Base-by-base conservation (phyloP, 2,888 invertebrate species). In the Drosophila anomalipes region DNA sequence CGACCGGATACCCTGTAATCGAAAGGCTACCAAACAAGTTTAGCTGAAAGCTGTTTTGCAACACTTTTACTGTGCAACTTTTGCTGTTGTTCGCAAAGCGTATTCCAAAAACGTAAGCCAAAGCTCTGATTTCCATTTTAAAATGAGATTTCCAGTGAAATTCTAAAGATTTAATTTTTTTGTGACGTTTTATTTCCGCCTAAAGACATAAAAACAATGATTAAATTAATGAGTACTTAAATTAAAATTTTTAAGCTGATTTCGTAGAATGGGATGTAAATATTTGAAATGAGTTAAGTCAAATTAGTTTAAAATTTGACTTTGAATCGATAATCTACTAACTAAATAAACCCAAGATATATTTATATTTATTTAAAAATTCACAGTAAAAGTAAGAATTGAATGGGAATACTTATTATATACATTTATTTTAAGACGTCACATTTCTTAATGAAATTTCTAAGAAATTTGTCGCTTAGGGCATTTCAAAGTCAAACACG, bases 1-100 rank as follows among this genome's bases (percentile, higher is more conserved):
- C 19, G 0, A 71, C 69, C 32, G 14, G 0, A 77, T 81, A 70
- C 72, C 68, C 77, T 80, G 72, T 61, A 76, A 60, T 41, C 47
- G 22, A 39, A 49, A 52, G 14, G 44, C 22, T 37, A 4, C 32
- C 37, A 41, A 49, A 44, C 33, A 39, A 16, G 33, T 7, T 19
- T 33, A 19, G 19, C 56, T 12, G 19, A 12, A 37, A 56, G 37
- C n/a, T 22, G 37, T 28, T 16, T 30, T 22, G 16, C 14, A 19
- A 10, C n/a, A 28, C 57, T 4, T 28, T 26, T 30, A 37, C 61
- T 53, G 10, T 16, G 22, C 41, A 41, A 30, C 41, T 32, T 22
- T 44, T 30, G 7, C 19, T n/a, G 1, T n/a, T 51, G 37, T 33
- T 16, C 44, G n/a, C n/a, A 26, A 54, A 16, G 33, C 26, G 26